These are phyloP conservation scores for Ligdia adustata DNA, from an alignment of 2,888 invertebrate genomes.

Conservation along the genomic window DNA sequence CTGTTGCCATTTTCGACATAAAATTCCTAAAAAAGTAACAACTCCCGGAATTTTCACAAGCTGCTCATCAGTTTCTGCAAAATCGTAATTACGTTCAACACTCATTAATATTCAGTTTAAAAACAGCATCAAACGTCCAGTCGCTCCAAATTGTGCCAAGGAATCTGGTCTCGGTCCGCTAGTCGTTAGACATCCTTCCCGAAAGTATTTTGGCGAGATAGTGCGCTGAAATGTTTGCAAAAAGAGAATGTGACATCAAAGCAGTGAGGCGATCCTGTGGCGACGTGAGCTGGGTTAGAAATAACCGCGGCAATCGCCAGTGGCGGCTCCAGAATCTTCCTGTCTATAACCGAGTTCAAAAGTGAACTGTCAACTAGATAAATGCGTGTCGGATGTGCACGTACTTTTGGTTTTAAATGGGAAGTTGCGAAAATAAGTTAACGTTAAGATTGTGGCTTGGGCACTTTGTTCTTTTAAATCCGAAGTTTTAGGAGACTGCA, in stretches of 20 bases:
- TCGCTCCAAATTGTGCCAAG: constrained; percentile 27
- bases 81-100: neutral
- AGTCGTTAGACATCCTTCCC: constrained; percentile 65
- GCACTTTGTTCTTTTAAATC: neutral
- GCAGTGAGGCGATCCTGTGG: constrained; percentile 70
- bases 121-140: constrained; percentile 5
- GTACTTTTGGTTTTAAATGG: constrained; percentile 5
- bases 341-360: constrained; percentile 27
- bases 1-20: too few species aligned
- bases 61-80: neutral
- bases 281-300: constrained; percentile 79
- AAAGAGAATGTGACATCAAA: constrained; percentile 82
- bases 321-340: constrained; percentile 27
- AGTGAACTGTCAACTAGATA: constrained; percentile 25
- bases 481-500: neutral
- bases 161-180: constrained; percentile 35
- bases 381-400: constrained; percentile 20
- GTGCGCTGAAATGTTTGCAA: constrained; percentile 76
- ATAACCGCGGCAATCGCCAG: constrained; percentile 54
- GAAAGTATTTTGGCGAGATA: constrained; percentile 73
- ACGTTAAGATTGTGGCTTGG: neutral
- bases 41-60: too few species aligned
- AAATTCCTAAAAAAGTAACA: too few species aligned
- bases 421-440: constrained; percentile 15
- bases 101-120: constrained; percentile 19